Evolutionary conservation across 37 sponge, comb jelly and placozoan genomes (phyloP).

Genomic region (Theonella swinhoei): DNA sequence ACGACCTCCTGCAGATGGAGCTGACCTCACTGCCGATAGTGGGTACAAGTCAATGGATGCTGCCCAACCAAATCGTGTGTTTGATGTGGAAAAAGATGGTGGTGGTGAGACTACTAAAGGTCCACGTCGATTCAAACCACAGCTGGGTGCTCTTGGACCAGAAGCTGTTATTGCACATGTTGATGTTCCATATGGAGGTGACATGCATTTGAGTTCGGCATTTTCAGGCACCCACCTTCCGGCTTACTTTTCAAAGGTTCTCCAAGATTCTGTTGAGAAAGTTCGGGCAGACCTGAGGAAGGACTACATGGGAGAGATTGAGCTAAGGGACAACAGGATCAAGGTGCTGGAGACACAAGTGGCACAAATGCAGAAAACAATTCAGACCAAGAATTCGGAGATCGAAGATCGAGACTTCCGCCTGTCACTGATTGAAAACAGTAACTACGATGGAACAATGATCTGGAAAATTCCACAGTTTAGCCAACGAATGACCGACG

Average conservation of each 20-base stretch:
- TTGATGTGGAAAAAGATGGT: background rate
- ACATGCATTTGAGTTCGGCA: background rate
- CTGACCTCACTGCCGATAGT: background rate
- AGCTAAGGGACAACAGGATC: slow-evolving; percentile 29
- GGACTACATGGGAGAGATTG: background rate
- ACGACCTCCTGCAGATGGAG: background rate
- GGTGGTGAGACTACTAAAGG: background rate
- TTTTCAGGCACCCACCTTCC: background rate
- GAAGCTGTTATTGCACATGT: background rate
- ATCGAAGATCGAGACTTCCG: slow-evolving; percentile 78
- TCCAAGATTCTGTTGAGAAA: background rate
- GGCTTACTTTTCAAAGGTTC: background rate
- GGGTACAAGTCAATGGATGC: background rate
- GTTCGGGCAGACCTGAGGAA: background rate
- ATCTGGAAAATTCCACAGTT: slow-evolving; percentile 83
- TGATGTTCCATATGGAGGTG: too few species aligned
- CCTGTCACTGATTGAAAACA: slow-evolving; percentile 67
- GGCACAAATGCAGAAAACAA: slow-evolving; percentile 38
- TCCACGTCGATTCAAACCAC: background rate
- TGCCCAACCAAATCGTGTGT: too few species aligned
- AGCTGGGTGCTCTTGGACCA: background rate
- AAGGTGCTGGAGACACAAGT: slow-evolving; percentile 8
- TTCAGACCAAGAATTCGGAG: slow-evolving; percentile 38
- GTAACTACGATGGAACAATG: slow-evolving; percentile 71
- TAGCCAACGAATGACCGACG: slow-evolving; percentile 66